Percentiles rank a stretch among this genome's conserved stretches.
phyloP scores from a whole-genome alignment of 92 coral and sea anemone species.

The Meandrina meandrites region DNA sequence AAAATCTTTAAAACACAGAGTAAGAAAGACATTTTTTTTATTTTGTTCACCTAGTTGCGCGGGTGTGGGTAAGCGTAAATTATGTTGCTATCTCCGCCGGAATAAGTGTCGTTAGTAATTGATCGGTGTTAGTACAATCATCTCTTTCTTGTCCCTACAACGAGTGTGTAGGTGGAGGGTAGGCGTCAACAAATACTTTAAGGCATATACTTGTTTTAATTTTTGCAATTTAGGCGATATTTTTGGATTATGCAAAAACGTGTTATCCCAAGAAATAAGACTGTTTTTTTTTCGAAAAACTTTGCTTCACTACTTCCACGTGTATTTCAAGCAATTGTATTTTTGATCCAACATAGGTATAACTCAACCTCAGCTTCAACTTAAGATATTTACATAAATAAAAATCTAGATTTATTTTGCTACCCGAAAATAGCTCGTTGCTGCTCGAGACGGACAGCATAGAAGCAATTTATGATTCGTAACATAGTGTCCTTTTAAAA shows the following conservation, averaged over 20 bases:
- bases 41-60: neutral
- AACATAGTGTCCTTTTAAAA: too few relatives aligned
- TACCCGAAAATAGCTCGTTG: too few relatives aligned
- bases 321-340: neutral
- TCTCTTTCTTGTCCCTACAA: neutral
- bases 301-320: neutral
- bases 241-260: too few relatives aligned
- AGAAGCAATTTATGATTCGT: too few relatives aligned
- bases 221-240: neutral
- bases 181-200: neutral
- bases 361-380: too few relatives aligned
- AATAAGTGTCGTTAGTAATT: neutral
- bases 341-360: neutral
- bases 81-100: neutral
- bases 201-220: neutral
- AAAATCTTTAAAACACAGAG: too few relatives aligned
- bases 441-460: too few relatives aligned
- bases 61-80: neutral
- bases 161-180: neutral
- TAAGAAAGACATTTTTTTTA: too few relatives aligned
- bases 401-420: too few relatives aligned
- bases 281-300: too few relatives aligned
- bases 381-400: too few relatives aligned
- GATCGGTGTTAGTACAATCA: neutral
- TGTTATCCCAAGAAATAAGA: too few relatives aligned